Base-by-base conservation (phyloP, 2,113 vertebrate genomes). In the Uria lomvia region DNA sequence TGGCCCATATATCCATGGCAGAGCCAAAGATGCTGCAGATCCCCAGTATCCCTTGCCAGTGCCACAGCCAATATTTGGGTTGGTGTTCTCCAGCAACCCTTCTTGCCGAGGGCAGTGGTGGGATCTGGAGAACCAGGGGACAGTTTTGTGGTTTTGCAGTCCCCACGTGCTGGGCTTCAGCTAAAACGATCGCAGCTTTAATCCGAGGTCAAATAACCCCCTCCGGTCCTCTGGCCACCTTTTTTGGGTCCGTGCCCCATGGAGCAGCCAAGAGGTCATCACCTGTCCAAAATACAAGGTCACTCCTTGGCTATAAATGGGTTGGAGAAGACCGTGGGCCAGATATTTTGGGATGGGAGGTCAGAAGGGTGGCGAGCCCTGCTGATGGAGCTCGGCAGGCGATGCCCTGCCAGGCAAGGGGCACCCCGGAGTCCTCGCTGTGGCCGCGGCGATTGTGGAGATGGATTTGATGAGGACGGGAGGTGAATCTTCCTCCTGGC, bases 51-150 rank as follows among this genome's bases (percentile, higher is more conserved):
- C 47, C 24, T 24, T 26, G 43, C 27, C 62, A 53, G 43, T 20
- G 58, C 38, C n/a, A 29, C 18, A 19, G 62, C 26, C 38, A 17
- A 1, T 30, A 15, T 19, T 49, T 60, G 70, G 45, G 32, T 12
- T n/a, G 29, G 8, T n/a, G 71, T 49, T 60, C 38, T 50, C 63
- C 85, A 26, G 40, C 30, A 21, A 14, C 12, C 24, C 47, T 26
- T 36, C 45, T 50, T 2, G 0, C 36, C 0, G 0, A 11, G n/a
- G 15, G 14, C 40, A 55, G n/a, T 13, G 38, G 58, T 30, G 23
- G 62, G 22, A 60, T n/a, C 50, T n/a, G 43, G 45, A 49, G 45
- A 59, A 32, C 23, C 55, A 15, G 0, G 1, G 42, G 29, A 13
- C 6, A 19, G 12, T 34, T 65, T n/a, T 38, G 32, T 73, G 15